Base-by-base conservation (phyloP, 2,113 vertebrate genomes). In the Actinemys pallida region DNA sequence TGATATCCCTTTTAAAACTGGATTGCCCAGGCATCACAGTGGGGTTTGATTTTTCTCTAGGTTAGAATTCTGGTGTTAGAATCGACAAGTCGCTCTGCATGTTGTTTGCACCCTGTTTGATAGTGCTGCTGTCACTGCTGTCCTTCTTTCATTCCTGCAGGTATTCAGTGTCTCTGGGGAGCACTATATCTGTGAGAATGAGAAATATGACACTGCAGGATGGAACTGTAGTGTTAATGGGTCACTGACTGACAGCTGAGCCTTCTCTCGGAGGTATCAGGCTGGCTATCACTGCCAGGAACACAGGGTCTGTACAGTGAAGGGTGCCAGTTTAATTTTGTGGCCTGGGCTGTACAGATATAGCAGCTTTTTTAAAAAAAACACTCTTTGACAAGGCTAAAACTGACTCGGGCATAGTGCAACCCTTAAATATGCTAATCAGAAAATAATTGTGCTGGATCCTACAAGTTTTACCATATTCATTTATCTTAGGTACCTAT, bases 211-310 rank as follows among this genome's bases (percentile, higher is more conserved):
- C 98, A 97, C 97, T 95, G 95, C 94, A 94, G 96, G 96, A 96
- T 93, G 94, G 97, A 98, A 88, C 81, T 17, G 95, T 96, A 95
- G 96, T 3, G 1, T 98, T 98, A 98, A 98, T 97, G 97, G 98
- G 98, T 98, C 98, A 98, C 97, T 98, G 98, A 98, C 92, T 98
- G 98, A 97, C 98, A 98, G 98, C 98, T 98, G 98, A 98, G 98
- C 91, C 97, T 98, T 96, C 96, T 97, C 98, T 98, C 98, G 14
- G 97, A 95, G 98, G 98, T 95, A 97, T 93, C 95, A 78, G 92
- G 89, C 88, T 86, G 93, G 90, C 92, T 94, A 91, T 94, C 49
- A 20, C 95, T 97, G 98, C 98, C 98, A 98, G 98, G 94, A 97
- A 97, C 95, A 94, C 96, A 98, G 95, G 96, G 96, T 94, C 98